Percentiles rank a stretch among this genome's conserved stretches.
Conservation (phyloP, 1,140 invertebrate genomes). For the Samia ricini region DNA sequence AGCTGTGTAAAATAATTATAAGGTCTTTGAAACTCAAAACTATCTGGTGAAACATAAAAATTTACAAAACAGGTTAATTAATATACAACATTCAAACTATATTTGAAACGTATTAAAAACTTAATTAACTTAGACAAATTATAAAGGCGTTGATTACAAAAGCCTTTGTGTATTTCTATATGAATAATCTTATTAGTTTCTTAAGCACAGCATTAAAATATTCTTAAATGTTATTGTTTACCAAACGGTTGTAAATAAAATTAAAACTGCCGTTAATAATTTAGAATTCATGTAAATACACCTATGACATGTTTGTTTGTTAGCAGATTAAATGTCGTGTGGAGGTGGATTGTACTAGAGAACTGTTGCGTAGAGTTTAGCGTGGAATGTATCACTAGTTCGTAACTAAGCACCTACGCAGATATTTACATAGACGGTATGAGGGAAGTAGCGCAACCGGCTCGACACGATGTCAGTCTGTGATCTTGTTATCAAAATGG, state of each 20-base stretch:
- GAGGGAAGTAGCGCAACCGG: conserved; percentile 7
- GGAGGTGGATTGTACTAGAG: conserved; percentile 22
- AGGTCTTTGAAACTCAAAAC: too few relatives aligned
- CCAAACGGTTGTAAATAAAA: neutral
- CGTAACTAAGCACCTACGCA: conserved; percentile 23
- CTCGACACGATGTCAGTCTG: neutral
- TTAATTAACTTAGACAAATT: too few relatives aligned
- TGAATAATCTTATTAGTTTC: too few relatives aligned
- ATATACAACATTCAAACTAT: too few relatives aligned
- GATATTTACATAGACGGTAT: conserved; percentile 7
- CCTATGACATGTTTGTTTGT: conserved; percentile 17
- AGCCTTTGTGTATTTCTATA: too few relatives aligned
- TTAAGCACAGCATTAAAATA: too few relatives aligned
- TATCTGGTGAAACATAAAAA: too few relatives aligned
- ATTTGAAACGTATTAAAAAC: too few relatives aligned
- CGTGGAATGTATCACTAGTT: conserved; percentile 26
- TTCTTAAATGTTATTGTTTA: neutral
- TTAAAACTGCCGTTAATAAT: neutral
- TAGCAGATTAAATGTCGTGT: conserved; percentile 17
- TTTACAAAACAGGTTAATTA: too few relatives aligned
- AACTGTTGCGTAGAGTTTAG: conserved; percentile 18
- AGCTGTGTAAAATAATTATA: too few relatives aligned
- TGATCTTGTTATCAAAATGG: neutral
- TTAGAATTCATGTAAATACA: conserved; percentile 25
- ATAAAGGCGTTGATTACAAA: too few relatives aligned